phyloP scores from a whole-genome alignment of 1,140 invertebrate species.

The Rhagoletis pomonella region DNA sequence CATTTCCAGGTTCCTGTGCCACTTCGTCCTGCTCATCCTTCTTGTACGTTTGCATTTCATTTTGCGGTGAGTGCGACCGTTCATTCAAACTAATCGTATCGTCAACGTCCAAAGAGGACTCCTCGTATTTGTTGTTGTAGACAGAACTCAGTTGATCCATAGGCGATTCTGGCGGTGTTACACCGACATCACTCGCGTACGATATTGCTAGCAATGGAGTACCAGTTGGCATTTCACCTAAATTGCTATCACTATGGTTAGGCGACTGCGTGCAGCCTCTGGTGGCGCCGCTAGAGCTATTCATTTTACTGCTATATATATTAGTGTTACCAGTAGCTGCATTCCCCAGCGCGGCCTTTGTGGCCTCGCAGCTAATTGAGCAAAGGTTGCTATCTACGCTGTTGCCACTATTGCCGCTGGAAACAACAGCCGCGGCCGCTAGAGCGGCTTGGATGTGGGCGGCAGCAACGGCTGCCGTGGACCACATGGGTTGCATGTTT shows the following conservation, averaged over 20 bases:
- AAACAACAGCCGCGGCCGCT: slow-evolving; percentile 67
- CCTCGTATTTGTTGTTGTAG: slow-evolving; percentile 23
- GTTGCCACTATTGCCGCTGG: slow-evolving; percentile 60
- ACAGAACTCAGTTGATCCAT: slow-evolving; percentile 9
- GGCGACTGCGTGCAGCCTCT: neutral
- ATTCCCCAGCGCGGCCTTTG: neutral
- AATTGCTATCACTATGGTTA: neutral
- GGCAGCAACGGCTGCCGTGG: slow-evolving; percentile 63
- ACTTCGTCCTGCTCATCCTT: neutral
- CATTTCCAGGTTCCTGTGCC: neutral
- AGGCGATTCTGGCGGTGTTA: slow-evolving; percentile 17
- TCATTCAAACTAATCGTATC: neutral
- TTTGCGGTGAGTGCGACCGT: neutral
- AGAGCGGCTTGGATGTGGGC: slow-evolving; percentile 71
- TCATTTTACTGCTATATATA: neutral
- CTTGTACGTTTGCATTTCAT: neutral
- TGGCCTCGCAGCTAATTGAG: neutral
- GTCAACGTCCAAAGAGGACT: neutral
- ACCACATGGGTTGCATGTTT: slow-evolving; percentile 68
- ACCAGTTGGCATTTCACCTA: neutral
- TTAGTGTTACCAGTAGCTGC: neutral
- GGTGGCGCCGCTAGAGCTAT: neutral
- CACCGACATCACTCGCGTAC: slow-evolving; percentile 13
- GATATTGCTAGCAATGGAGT: neutral
- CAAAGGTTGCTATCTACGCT: slow-evolving; percentile 40